Evolutionary conservation across 2,888 invertebrate species (phyloP).

Genomic region (Rambutsinella grinnellia): DNA sequence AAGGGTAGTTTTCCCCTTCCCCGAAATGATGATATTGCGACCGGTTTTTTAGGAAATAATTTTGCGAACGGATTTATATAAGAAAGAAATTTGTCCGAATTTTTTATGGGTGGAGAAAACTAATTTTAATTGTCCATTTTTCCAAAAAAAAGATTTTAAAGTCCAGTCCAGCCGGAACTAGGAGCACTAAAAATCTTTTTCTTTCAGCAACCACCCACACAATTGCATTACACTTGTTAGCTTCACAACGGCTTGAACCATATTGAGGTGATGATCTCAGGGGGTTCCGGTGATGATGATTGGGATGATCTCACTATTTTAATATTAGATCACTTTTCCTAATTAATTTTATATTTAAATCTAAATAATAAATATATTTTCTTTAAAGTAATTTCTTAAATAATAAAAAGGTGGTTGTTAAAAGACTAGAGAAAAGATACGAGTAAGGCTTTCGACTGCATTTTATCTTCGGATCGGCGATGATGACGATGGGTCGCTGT

Average conservation of each 20-base stretch:
- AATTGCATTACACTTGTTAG: conserved; percentile 7
- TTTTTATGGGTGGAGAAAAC: too few relatives aligned
- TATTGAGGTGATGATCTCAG: conserved; percentile 22
- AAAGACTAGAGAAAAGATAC: conserved; percentile 24
- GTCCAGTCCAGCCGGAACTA: conserved; percentile 42
- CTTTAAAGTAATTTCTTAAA: too few relatives aligned
- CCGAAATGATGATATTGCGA: too few relatives aligned
- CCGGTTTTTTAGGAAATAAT: too few relatives aligned
- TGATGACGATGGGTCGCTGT: conserved; percentile 48
- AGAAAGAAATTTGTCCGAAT: too few relatives aligned
- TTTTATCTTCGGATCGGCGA: conserved; percentile 19
- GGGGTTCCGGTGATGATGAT: neutral
- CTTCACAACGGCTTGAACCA: conserved; percentile 19
- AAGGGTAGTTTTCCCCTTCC: neutral
- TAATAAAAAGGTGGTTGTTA: neutral
- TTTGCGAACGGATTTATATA: too few relatives aligned
- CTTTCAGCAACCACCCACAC: conserved; percentile 36
- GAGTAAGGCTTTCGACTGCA: conserved; percentile 57
- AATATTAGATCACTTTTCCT: too few relatives aligned
- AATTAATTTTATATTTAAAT: too few relatives aligned
- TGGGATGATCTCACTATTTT: too few relatives aligned
- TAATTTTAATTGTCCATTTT: too few relatives aligned
- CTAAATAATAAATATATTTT: too few relatives aligned
- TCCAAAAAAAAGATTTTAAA: conserved; percentile 19
- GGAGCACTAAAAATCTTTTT: conserved; percentile 18